Evolutionary conservation across 2,888 invertebrate genomes (phyloP).

Genomic region (Synergus japonicus): DNA sequence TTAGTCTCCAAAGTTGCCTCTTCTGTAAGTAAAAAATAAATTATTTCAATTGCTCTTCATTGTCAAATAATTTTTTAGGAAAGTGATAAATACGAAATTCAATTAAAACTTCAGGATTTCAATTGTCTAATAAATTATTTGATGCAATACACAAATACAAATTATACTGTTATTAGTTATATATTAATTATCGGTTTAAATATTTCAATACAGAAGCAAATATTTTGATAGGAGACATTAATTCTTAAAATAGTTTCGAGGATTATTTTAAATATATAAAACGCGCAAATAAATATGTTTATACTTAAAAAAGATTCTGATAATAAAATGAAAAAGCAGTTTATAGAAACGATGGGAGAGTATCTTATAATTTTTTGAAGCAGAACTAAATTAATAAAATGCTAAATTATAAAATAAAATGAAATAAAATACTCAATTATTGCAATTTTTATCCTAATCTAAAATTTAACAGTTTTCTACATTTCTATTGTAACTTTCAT

Average conservation of each 20-base stretch:
- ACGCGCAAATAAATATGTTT: neutral
- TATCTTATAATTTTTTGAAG: too few species aligned
- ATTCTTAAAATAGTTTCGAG: neutral
- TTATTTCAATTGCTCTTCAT: neutral
- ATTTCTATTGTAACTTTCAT: too few species aligned
- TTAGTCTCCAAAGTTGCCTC: slow-evolving; percentile 45
- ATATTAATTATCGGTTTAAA: too few species aligned
- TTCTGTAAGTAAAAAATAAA: slow-evolving; percentile 43
- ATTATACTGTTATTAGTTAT: neutral
- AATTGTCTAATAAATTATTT: neutral
- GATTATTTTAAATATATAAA: neutral
- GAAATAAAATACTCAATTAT: too few species aligned
- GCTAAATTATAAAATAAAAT: too few species aligned
- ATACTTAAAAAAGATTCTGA: neutral
- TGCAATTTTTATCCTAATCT: too few species aligned
- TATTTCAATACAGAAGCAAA: too few species aligned
- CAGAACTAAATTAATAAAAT: too few species aligned
- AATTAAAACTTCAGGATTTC: neutral
- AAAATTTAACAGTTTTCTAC: too few species aligned
- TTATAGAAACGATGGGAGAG: too few species aligned
- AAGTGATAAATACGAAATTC: too few species aligned
- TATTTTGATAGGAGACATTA: too few species aligned
- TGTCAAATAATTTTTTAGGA: neutral
- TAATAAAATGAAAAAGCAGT: neutral
- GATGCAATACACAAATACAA: neutral